Base-by-base conservation (phyloP, 1,140 invertebrate genomes). In the Neuroterus valhalla region DNA sequence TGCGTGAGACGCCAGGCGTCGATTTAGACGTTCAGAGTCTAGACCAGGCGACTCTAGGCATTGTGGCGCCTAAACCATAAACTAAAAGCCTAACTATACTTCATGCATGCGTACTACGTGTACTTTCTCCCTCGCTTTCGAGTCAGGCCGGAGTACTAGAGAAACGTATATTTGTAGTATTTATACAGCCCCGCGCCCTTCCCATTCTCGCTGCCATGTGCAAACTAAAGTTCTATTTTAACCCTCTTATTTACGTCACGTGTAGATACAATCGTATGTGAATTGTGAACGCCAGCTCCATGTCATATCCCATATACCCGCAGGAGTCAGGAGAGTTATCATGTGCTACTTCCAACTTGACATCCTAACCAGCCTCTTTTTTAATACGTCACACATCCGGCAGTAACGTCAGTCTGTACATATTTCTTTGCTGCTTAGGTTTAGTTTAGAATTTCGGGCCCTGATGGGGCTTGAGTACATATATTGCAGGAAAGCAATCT, bases 1-100 rank as follows among this genome's bases (percentile, higher is more conserved):
- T 73, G 79, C 81, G 80, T 81, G 81, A 67, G 79, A 79, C 81
- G 80, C 78, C 81, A 79, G 75, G 68, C 79, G 66, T 78, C 78
- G 82, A 80, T 79, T 81, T 38, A 38, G 31, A 38, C n/a, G n/a
- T n/a, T n/a, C n/a, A n/a, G n/a, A n/a, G n/a, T n/a, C n/a, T n/a
- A n/a, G n/a, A n/a, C n/a, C n/a, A n/a, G n/a, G n/a, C n/a, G n/a
- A n/a, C 31, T 38, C 31, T 84, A 71, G 78, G 76, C 80, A 69
- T 81, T 74, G 79, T 66, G 83, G 83, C 82, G 84, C 78, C 81
- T 82, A 44, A 38, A 38, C 31, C 31, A 38, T 38, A 8, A 1
- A 38, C 55, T 46, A 76, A 55, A 26, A 21, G 19, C 71, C 14
- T 17, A 62, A 42, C 70, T n/a, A 66, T 69, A 71, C 48, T 38